Conservation (phyloP, 2,113 vertebrate genomes). For the Serinus canaria region DNA sequence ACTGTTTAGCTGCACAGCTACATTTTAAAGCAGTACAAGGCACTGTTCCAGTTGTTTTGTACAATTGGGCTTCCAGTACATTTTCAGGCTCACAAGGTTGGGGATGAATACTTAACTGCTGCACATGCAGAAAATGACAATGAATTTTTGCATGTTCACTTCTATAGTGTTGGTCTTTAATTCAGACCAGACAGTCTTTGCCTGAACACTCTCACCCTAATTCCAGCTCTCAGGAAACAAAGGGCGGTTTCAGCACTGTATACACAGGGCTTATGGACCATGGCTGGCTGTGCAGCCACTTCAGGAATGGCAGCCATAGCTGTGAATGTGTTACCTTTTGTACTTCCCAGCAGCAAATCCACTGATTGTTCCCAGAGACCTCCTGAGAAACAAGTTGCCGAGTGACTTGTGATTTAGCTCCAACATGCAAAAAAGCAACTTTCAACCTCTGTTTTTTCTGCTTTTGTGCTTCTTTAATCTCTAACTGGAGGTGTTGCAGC, state of each 20-base stretch:
- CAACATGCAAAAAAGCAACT: neutral
- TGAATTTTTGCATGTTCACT: neutral
- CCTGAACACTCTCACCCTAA: neutral
- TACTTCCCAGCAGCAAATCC: neutral
- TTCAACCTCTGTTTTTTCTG: neutral
- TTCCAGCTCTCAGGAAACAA: neutral
- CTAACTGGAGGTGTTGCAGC: neutral
- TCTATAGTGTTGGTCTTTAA: neutral
- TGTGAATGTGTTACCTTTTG: neutral
- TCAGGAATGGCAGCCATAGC: neutral
- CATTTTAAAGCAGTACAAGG: neutral
- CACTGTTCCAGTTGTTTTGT: neutral
- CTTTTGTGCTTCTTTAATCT: neutral
- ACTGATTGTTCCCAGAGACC: neutral
- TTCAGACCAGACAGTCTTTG: neutral
- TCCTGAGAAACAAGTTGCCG: fast-evolving
- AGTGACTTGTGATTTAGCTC: neutral
- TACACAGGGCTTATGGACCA: neutral
- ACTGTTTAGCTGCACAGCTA: neutral
- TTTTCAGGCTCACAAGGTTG: neutral
- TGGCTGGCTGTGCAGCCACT: neutral
- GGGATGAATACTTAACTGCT: neutral
- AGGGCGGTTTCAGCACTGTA: neutral
- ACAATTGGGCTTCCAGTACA: neutral
- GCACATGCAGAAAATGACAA: neutral